Evolutionary conservation across 2,113 vertebrate species (phyloP), one percentile per base, ranked within the genome.

Genomic region (Cyphomyrus discorhynchus): DNA sequence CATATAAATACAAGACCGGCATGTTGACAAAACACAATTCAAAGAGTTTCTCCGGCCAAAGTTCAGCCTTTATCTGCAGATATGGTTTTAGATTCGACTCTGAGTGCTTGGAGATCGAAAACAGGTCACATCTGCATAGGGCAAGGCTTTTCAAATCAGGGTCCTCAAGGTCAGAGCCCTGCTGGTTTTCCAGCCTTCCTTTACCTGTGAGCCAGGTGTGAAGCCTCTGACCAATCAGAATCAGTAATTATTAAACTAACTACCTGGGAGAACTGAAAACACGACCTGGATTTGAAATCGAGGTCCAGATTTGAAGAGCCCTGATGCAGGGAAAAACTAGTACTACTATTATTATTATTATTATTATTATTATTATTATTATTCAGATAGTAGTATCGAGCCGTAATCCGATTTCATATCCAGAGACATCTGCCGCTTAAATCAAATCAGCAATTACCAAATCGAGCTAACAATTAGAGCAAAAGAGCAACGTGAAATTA

Each of bases 391-490:
- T 91, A 92, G 93, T 91, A 93, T 92, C 92, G 80, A 94, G 95
- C 96, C 94, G 93, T 92, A 90, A 91, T 94, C 94, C 92, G n/a
- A 90, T 91, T 91, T 86, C 90, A 89, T 94, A 94, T 96, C 94
- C 92, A 93, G 93, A 94, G 93, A 94, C 92, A 92, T 92, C 95
- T 96, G 94, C 94, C 95, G 95, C 95, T 98, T 97, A 97, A 96
- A 97, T 97, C 95, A 97, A 97, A 98, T 97, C 94, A 96, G 94
- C 96, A 96, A 96, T 97, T 95, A 94, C 95, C 95, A 95, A 96
- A 96, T 96, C 95, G 95, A 95, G 95, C 96, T 94, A 96, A 96
- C 95, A 96, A 96, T 95, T 96, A 95, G 96, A 95, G 95, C 96
- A 96, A 96, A 96, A 96, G 94, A 95, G 96, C 95, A 94, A 93